Conservation (phyloP, 2,797 vertebrate genomes). For the Alfaro cultratus region DNA sequence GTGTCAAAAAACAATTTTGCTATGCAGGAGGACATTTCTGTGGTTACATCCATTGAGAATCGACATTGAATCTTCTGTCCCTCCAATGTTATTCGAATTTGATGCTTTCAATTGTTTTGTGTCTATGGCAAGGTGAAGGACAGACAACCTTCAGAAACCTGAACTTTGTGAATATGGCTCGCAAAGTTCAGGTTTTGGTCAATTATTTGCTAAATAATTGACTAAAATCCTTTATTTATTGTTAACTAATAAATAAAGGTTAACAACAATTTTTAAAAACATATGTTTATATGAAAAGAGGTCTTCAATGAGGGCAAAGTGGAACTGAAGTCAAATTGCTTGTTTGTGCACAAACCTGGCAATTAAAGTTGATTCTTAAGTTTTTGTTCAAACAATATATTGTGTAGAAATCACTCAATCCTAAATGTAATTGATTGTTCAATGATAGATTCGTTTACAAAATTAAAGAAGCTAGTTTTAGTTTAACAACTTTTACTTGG, state of each 20-base stretch:
- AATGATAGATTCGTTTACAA: not conserved
- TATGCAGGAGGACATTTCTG: slow-evolving; percentile 5
- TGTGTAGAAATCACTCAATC: not conserved
- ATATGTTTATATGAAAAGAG: not conserved
- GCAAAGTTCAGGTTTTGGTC: not conserved
- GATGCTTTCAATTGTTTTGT: not conserved
- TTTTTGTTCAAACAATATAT: not conserved
- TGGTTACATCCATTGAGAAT: not conserved
- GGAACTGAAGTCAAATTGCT: not conserved
- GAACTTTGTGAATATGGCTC: not conserved
- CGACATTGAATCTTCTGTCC: not conserved
- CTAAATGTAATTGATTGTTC: not conserved
- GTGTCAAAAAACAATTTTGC: slow-evolving; percentile 6
- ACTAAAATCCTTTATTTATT: no score
- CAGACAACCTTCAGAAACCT: not conserved
- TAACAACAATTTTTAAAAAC: not conserved
- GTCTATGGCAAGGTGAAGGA: not conserved
- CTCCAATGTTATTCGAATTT: not conserved
- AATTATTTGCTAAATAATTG: not conserved
- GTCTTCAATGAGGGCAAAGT: not conserved
- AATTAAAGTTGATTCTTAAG: not conserved
- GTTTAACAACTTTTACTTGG: not conserved
- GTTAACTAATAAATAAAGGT: not conserved
- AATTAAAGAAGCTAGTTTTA: not conserved
- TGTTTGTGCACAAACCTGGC: not conserved